These are phyloP conservation scores for Oscheius myriophilus DNA, from an alignment of 2,888 invertebrate genomes.

Conservation along the genomic window DNA sequence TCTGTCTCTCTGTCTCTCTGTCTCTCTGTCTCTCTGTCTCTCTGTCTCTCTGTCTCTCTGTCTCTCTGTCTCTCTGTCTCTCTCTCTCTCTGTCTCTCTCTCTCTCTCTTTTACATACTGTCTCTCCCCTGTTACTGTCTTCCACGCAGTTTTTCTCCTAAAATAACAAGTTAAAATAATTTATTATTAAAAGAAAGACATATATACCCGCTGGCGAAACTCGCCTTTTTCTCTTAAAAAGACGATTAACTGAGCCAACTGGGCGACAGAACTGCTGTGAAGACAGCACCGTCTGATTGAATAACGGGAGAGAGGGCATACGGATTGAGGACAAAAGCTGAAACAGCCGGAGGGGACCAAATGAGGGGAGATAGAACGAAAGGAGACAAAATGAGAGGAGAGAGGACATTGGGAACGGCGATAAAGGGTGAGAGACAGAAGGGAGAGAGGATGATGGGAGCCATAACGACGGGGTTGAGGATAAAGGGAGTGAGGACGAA, in stretches of 20 bases:
- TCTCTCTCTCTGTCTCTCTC: too few relatives aligned
- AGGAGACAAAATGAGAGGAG: constrained; percentile 21
- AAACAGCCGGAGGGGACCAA: constrained; percentile 12
- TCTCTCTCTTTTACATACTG: too few relatives aligned
- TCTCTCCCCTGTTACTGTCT: too few relatives aligned
- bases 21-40: constrained; percentile 5
- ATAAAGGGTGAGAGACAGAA: constrained; percentile 26
- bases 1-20: constrained; percentile 1
- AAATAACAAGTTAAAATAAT: too few relatives aligned
- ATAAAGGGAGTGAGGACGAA: constrained; percentile 30
- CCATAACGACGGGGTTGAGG: constrained; percentile 8
- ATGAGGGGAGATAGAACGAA: constrained; percentile 13
- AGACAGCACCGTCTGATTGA: constrained; percentile 25
- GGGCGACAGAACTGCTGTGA: constrained; percentile 24
- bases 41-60: constrained; percentile 44
- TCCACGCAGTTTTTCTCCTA: too few relatives aligned
- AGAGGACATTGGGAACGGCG: constrained; percentile 15
- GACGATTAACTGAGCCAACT: constrained; percentile 27
- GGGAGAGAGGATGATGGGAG: constrained; percentile 22
- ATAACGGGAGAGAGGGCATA: constrained; percentile 29
- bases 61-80: too few relatives aligned
- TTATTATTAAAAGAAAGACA: too few relatives aligned
- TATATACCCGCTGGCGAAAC: too few relatives aligned
- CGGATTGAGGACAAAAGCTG: constrained; percentile 28
- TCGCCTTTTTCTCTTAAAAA: too few relatives aligned